Evolutionary conservation across 2,113 vertebrate genomes (phyloP), one percentile per base, ranked within the genome.

Genomic region (Orthonyx spaldingii): DNA sequence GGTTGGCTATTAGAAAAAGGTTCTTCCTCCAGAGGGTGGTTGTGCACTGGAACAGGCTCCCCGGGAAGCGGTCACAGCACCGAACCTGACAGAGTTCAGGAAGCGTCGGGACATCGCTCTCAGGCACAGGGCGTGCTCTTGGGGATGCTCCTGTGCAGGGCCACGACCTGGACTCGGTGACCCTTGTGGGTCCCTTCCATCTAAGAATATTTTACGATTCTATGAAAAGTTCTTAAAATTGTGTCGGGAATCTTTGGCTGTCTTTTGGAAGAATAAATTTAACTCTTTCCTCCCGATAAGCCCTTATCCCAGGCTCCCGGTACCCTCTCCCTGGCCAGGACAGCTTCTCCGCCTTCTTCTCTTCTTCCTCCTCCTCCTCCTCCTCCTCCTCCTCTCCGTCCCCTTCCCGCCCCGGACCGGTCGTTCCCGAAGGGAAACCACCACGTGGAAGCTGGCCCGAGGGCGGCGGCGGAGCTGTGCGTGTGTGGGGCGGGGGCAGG

Each of bases 11-110:
- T 4, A 3, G 26, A 11, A 35, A 19, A 33, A 49, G 35, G 24
- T 46, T 52, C 14, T 28, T 9, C 19, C 5, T 18, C 1, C 27
- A 19, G 37, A 11, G 15, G 14, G 30, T 49, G n/a, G 1, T 0
- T 13, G 52, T 10, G 22, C 27, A 5, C 32, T 11, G 35, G 44
- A 16, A 16, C 19, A 52, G 68, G n/a, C 30, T 47, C 13, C 60
- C 7, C 87, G 46, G 46, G 61, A 4, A 22, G 69, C 0, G 27
- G 11, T 33, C 39, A 7, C 33, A 15, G 32, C 26, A 15, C 26
- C 44, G 13, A 17, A 9, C 7, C 84, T 7, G 64, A 1, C 18
- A 21, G 28, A 39, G 56, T 0, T 21, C 39, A 8, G 2, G n/a
- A 1, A 11, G 19, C 2, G 12, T 9, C 16, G 3, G 71, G 37